Evolutionary conservation across 2,888 invertebrate genomes (phyloP).

Genomic region (Ophion obscuratus): DNA sequence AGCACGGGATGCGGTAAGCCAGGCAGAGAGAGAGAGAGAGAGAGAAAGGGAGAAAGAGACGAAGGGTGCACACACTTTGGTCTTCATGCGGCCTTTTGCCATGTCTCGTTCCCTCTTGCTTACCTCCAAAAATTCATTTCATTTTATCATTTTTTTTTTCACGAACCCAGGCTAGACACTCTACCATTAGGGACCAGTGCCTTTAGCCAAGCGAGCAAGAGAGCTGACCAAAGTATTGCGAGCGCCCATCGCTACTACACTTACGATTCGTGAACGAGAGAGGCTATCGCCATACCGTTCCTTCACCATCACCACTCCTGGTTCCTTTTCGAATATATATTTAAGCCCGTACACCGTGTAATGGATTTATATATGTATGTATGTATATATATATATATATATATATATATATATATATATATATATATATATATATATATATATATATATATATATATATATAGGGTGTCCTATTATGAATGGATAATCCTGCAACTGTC

Average conservation of each 20-base stretch:
- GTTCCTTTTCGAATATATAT: background rate
- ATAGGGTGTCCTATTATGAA: background rate
- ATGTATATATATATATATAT: background rate
- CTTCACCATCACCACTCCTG: constrained; percentile 36
- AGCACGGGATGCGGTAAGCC: constrained; percentile 25
- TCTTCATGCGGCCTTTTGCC: constrained; percentile 52
- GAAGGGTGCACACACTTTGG: constrained; percentile 36
- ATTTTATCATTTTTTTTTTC: constrained; percentile 45
- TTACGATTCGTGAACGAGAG: constrained; percentile 51
- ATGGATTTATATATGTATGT: background rate
- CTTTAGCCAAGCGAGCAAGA: constrained; percentile 24
- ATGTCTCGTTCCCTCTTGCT: constrained; percentile 35
- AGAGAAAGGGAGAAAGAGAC: constrained; percentile 19
- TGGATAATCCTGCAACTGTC: background rate
- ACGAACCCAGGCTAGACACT: constrained; percentile 50
- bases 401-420: background rate
- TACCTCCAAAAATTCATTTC: constrained; percentile 57
- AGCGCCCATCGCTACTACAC: constrained; percentile 52
- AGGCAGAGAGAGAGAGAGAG: constrained; percentile 31
- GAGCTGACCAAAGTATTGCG: constrained; percentile 9
- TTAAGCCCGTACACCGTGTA: background rate
- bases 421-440: background rate
- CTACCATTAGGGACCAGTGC: constrained; percentile 45
- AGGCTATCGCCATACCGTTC: constrained; percentile 20
- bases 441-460: background rate